Evolutionary conservation across 2,888 invertebrate species (phyloP), one percentile per base, ranked within the genome.

Genomic region (Archaeoteleia sp.): DNA sequence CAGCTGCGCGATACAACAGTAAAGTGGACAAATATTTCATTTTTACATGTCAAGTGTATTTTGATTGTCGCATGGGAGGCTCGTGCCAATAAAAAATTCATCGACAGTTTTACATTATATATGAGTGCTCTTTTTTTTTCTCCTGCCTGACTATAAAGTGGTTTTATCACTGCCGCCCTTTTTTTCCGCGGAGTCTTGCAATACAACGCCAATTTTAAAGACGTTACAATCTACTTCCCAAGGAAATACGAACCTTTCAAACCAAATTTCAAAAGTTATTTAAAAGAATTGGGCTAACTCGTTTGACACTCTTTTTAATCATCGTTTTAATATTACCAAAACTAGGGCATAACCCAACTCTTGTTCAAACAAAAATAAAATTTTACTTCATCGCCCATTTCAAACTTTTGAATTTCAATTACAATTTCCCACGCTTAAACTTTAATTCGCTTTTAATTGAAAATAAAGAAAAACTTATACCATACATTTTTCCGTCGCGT

Each of bases 111-210:
- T 58, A 25, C 35, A 34, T 45, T 65, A 53, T 37, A 17, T 54
- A 42, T 20, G 30, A 66, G 48, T 60, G 60, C 60, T 67, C 61
- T 60, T 43, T 23, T 60, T 43, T 23, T 67, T 55, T 67, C 48
- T 58, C 51, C 2, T 40, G 67, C 15, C 67, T 61, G 67, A 61
- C 67, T 67, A 61, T 53, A 67, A 61, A 67, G 67, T 57, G 51
- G 46, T 57, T 67, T 67, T 61, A 67, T 67, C 67, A 67, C 67
- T 61, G 51, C 30, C 13, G 32, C 42, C 46, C 55, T 30, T 54
- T 48, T 49, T 51, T 54, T n/a, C 34, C 42, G 1, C 10, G 23
- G 34, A 40, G 30, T 27, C 39, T 54, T 42, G 27, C 6, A 51
- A 42, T 14, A 6, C 14, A 20, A 9, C 8, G n/a, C 14, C 29